Percentiles rank a stretch among this genome's conserved stretches.
These are phyloP conservation scores for Ormyrus nitidulus DNA, from an alignment of 2,888 invertebrate species.

Conservation along the genomic window DNA sequence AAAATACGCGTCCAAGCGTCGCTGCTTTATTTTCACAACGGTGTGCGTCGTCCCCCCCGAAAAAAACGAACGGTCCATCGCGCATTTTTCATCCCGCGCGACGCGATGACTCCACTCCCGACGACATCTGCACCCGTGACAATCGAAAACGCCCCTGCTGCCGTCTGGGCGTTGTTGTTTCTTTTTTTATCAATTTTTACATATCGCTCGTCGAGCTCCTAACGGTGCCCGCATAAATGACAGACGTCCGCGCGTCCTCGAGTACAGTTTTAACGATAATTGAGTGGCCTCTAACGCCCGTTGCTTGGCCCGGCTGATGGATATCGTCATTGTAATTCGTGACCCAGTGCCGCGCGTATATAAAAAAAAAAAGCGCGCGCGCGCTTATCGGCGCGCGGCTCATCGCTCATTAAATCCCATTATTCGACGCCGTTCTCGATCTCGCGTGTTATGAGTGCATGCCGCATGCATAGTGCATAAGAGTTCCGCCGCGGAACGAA, in stretches of 20 bases:
- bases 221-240: conserved; percentile 49
- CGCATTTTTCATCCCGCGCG: too few species aligned
- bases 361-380: not conserved
- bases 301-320: conserved; percentile 17
- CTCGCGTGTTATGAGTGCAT: not conserved
- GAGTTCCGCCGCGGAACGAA: not conserved
- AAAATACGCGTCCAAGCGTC: too few species aligned
- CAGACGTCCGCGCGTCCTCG: conserved; percentile 31
- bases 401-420: conserved; percentile 21
- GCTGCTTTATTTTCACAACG: too few species aligned
- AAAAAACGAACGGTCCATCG: too few species aligned
- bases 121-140: not conserved
- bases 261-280: conserved; percentile 55
- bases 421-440: conserved; percentile 3
- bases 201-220: conserved; percentile 30
- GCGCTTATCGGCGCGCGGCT: conserved; percentile 14
- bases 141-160: conserved; percentile 6
- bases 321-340: conserved; percentile 45
- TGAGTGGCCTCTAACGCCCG: conserved; percentile 30
- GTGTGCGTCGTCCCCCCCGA: too few species aligned
- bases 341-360: conserved; percentile 14
- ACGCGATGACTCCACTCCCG: not conserved
- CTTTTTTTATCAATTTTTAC: conserved; percentile 38
- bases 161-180: not conserved
- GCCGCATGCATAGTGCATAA: not conserved